These are phyloP conservation scores for Lemur catta DNA, from an alignment of 2,797 vertebrate species.

Conservation along the genomic window DNA sequence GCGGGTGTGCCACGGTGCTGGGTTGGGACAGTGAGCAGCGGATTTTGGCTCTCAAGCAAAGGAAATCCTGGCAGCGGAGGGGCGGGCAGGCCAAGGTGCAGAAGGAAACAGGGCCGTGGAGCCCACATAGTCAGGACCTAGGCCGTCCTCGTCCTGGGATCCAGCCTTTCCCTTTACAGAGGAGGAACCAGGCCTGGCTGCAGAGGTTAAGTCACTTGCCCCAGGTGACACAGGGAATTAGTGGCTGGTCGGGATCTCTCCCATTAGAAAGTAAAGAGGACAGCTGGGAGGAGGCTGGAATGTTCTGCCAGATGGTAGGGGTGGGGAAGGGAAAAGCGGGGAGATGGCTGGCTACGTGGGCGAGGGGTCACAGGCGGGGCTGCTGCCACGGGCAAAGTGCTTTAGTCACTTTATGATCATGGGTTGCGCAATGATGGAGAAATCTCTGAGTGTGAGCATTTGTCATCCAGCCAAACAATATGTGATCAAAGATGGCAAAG, in stretches of 20 bases:
- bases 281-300: neutral
- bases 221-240: neutral
- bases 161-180: neutral
- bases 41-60: neutral
- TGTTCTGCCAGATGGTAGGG: neutral
- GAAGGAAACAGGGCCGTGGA: neutral
- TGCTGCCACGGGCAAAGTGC: rapidly evolving
- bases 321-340: rapidly evolving
- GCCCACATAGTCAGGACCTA: rapidly evolving
- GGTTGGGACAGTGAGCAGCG: neutral
- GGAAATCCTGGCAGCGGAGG: neutral
- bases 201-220: neutral
- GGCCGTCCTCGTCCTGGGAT: rapidly evolving
- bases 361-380: neutral
- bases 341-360: neutral
- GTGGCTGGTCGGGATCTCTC: neutral
- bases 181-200: neutral
- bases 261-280: neutral
- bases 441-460: neutral
- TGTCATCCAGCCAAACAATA: neutral
- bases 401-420: neutral
- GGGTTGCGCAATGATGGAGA: neutral
- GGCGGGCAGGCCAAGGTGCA: neutral
- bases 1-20: rapidly evolving
- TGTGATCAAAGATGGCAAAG: neutral